Base-by-base conservation (phyloP, 2,888 invertebrate species). In the Nycteola revayana region DNA sequence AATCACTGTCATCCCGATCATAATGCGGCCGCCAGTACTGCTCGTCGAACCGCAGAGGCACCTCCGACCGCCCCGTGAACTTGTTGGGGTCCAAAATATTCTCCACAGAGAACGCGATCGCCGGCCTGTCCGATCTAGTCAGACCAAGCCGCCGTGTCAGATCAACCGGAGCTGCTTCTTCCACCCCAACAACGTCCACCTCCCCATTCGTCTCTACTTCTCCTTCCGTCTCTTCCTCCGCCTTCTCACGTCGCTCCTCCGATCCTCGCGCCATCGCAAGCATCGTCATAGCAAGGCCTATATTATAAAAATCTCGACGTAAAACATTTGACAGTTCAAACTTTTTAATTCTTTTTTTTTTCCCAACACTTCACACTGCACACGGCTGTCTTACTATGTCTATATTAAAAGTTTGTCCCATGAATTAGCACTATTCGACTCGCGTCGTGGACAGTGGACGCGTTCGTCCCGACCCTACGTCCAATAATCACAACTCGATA, bases 71-170 rank as follows among this genome's bases (percentile, higher is more conserved):
- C 17, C 96, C 96, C 11, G 96, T 96, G 75, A 96, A 96, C 85
- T 96, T 96, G 61, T 93, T 96, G 2, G 96, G 96, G 78, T 96
- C 96, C 53, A 96, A 83, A 49, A 96, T 96, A 69, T 96, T 96
- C 84, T 96, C 96, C 10, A 96, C 96, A 3, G 96, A 96, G 81
- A 96, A 96, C 9, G 96, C 95, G 47, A 96, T 87, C 1, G 83
- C 73, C 0, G 81, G 69, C 31, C 91, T 53, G 91, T 93, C 87
- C 0, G 85, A 82, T 58, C 93, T 81, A 30, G 92, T 92, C 40
- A 91, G 85, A 28, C 90, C 90, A 33, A 91, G 78, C 22, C 91
- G 81, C 32, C 90, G 65, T 28, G 86, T 89, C 6, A 88, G 56
- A 58, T 88, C 88, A 6, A 88, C 87, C 1, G 87, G 87, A 7